Evolutionary conservation across 1,140 invertebrate genomes (phyloP).

Genomic region (Polypedilum vanderplanki): DNA sequence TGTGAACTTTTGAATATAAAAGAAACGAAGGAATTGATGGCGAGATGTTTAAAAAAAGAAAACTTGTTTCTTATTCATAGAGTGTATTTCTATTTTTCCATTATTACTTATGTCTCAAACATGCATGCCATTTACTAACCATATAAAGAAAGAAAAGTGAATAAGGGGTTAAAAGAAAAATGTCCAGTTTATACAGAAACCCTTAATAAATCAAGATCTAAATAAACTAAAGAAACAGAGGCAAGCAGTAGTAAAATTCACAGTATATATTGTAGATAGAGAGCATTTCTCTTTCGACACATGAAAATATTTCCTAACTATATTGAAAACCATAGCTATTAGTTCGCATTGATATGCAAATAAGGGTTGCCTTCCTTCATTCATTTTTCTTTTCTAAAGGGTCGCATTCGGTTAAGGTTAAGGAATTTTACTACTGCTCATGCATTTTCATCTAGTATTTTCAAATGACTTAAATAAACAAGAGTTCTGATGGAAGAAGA

Average conservation of each 20-base stretch:
- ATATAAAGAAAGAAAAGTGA: background rate
- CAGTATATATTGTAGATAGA: background rate
- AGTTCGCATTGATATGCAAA: constrained; percentile 27
- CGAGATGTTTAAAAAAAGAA: background rate
- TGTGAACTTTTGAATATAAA: background rate
- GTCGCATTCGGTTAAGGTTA: constrained; percentile 2
- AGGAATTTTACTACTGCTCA: background rate
- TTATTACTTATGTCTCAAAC: background rate
- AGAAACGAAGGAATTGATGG: too few species aligned
- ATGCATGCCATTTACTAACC: background rate
- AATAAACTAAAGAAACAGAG: background rate
- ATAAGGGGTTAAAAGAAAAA: constrained; percentile 16
- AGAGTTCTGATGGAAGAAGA: background rate
- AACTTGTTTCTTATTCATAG: constrained; percentile 28
- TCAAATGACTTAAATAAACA: background rate
- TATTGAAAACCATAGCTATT: constrained; percentile 13
- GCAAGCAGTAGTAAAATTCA: background rate
- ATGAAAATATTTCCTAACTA: constrained; percentile 19
- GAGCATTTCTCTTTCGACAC: background rate
- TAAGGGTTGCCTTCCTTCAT: background rate
- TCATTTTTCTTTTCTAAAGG: background rate
- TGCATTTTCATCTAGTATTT: background rate
- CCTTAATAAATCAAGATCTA: constrained; percentile 26
- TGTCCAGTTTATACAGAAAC: constrained; percentile 25
- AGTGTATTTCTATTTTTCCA: background rate